Conservation (phyloP, 2,797 vertebrate genomes). For the Hypotaenidia philippensis region DNA sequence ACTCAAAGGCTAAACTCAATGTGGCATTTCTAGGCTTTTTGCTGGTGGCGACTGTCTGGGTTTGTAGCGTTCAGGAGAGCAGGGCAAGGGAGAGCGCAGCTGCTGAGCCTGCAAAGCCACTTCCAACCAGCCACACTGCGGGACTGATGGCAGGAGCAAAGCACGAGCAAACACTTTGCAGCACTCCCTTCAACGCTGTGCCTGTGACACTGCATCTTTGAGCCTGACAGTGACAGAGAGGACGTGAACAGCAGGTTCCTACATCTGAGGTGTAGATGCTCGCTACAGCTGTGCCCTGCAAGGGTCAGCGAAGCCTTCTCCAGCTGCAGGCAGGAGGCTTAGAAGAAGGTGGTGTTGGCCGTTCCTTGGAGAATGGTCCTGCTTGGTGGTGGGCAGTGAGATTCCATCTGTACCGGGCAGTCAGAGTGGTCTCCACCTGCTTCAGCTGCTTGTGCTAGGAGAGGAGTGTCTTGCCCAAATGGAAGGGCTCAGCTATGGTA, state of each 20-base stretch:
- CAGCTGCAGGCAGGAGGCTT: background rate
- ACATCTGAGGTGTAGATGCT: background rate
- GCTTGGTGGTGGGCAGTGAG: background rate
- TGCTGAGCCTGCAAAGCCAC: background rate
- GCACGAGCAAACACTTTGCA: background rate
- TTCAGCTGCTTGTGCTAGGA: background rate
- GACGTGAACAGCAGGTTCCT: background rate
- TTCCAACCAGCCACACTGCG: background rate
- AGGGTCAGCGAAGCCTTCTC: background rate
- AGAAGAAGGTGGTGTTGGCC: background rate
- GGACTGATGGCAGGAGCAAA: background rate
- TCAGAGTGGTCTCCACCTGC: background rate
- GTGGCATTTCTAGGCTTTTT: constrained; percentile 54
- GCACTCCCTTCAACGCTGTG: background rate
- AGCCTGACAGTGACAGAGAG: background rate
- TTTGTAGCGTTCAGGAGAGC: background rate
- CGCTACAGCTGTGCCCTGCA: background rate
- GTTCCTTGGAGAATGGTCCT: background rate
- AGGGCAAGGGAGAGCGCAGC: background rate
- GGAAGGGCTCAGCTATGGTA: background rate
- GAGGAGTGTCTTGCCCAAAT: fast-evolving
- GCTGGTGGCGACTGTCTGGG: background rate
- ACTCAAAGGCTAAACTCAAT: constrained; percentile 11
- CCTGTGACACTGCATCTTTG: background rate
- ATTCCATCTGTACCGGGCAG: background rate